phyloP scores from a whole-genome alignment of 2,113 vertebrate genomes.

The Boulengeromyrus knoepffleri region DNA sequence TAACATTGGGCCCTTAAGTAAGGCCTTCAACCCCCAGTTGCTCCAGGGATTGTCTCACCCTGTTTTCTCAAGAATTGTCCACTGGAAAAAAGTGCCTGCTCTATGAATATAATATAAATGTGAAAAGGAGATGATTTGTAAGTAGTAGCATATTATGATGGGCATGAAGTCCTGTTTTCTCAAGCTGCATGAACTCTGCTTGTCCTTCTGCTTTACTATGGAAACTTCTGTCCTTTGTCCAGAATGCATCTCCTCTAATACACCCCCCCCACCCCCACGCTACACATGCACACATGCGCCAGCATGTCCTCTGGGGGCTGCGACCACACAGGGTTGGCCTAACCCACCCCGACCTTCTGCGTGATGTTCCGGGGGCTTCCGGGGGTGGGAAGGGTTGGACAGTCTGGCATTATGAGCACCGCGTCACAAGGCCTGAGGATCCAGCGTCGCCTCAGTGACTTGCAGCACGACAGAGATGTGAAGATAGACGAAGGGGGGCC shows the following conservation, averaged over 20 bases:
- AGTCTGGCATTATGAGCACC: constrained; percentile 23
- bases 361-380: constrained; percentile 11
- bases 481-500: neutral
- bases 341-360: neutral
- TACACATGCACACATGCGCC: neutral
- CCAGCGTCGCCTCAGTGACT: constrained; percentile 24
- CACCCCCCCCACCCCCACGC: neutral
- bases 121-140: neutral
- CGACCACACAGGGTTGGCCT: constrained; percentile 33
- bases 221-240: neutral
- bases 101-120: neutral
- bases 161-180: neutral
- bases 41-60: neutral
- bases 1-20: neutral
- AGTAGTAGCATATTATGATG: neutral
- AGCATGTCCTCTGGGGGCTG: neutral
- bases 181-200: neutral
- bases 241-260: neutral
- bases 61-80: neutral
- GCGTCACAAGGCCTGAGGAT: constrained; percentile 25
- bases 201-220: neutral
- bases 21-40: neutral
- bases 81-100: neutral
- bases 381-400: neutral
- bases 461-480: constrained; percentile 14